Percentiles rank a stretch among this genome's conserved stretches.
Evolutionary conservation across 1,140 invertebrate species (phyloP).

Genomic region (Hydropsyche tenuis): DNA sequence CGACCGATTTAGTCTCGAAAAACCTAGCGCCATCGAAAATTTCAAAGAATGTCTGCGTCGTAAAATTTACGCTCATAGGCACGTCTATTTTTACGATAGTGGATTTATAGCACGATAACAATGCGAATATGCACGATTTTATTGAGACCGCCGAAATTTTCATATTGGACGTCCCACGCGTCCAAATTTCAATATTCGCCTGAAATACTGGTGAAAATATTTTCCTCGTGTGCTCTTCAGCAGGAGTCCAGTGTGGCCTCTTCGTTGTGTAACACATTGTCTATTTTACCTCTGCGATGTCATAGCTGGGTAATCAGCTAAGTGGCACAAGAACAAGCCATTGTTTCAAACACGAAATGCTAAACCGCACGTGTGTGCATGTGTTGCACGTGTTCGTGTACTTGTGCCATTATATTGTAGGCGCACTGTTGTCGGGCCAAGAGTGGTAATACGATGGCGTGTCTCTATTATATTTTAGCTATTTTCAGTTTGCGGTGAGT

Average conservation of each 20-base stretch:
- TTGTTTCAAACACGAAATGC: slow-evolving; percentile 24
- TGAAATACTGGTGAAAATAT: neutral
- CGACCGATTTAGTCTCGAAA: too few species aligned
- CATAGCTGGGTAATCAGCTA: slow-evolving; percentile 29
- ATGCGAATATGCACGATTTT: slow-evolving; percentile 1
- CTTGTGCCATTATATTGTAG: neutral
- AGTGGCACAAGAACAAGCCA: slow-evolving; percentile 24
- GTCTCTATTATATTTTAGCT: too few species aligned
- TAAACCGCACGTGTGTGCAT: neutral
- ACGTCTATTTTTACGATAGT: neutral
- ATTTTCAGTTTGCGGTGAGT: too few species aligned
- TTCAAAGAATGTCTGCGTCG: too few species aligned
- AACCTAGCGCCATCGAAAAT: too few species aligned
- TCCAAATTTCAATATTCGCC: neutral
- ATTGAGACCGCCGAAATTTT: neutral
- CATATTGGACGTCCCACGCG: neutral
- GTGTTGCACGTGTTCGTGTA: neutral
- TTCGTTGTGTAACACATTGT: slow-evolving; percentile 6
- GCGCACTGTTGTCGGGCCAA: neutral
- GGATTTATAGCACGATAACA: neutral
- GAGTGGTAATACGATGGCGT: too few species aligned
- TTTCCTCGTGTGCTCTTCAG: neutral
- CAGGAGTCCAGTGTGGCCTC: neutral
- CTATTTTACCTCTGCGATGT: slow-evolving; percentile 17
- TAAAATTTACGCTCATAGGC: neutral